These are phyloP conservation scores for Acipenser ruthenus DNA, from an alignment of 2,797 vertebrate species.

Conservation along the genomic window DNA sequence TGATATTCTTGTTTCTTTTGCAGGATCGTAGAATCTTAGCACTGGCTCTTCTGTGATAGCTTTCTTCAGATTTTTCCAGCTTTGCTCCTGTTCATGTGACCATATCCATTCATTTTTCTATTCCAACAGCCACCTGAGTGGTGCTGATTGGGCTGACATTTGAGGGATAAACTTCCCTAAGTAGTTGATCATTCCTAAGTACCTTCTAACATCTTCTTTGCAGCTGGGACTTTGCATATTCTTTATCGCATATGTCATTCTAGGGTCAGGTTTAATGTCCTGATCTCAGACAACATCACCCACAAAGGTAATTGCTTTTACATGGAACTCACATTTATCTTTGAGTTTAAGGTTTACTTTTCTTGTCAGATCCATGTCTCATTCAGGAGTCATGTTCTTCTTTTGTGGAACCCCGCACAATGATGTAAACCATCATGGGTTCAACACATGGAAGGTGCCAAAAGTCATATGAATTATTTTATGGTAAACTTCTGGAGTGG, in stretches of 20 bases:
- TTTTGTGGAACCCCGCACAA: background rate
- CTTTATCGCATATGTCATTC: background rate
- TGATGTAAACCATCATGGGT: background rate
- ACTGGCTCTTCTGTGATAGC: slow-evolving; percentile 6
- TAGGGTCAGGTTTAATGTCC: background rate
- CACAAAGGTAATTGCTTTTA: too few species aligned
- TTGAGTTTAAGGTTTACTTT: too few species aligned
- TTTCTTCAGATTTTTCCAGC: slow-evolving; percentile 8
- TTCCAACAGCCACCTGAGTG: slow-evolving; percentile 2
- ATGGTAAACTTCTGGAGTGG: background rate
- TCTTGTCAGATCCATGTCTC: background rate
- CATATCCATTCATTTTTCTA: slow-evolving; percentile 17
- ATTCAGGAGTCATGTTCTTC: background rate
- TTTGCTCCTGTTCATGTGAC: slow-evolving; percentile 3
- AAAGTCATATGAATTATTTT: background rate
- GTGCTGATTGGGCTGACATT: too few species aligned
- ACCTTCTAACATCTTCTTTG: background rate
- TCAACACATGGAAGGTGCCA: background rate
- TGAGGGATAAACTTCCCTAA: too few species aligned
- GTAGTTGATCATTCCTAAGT: background rate
- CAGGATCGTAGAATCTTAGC: slow-evolving; percentile 15
- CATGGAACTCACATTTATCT: too few species aligned
- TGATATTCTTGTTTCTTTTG: slow-evolving; percentile 8
- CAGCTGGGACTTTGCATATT: background rate
- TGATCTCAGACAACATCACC: background rate